A percentile compares a stretch with the other conserved stretches of the same genome.
These are phyloP conservation scores for Ferrisia virgata DNA, from an alignment of 2,888 invertebrate species.

Conservation along the genomic window DNA sequence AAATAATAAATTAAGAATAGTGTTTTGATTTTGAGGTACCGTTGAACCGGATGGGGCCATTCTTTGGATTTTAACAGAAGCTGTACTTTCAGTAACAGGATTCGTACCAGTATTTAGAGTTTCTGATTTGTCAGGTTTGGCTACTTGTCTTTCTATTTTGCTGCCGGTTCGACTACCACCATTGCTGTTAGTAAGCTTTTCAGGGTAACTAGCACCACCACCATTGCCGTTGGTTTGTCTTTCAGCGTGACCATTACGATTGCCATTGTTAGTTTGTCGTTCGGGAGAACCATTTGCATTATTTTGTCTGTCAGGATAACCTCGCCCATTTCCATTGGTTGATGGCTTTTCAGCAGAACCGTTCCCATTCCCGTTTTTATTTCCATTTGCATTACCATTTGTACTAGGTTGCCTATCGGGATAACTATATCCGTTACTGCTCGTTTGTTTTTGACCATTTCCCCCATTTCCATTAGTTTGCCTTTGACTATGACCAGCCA, in stretches of 20 bases:
- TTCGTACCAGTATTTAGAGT: background rate
- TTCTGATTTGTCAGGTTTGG: background rate
- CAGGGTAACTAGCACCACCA: background rate
- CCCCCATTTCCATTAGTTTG: background rate
- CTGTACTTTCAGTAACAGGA: background rate
- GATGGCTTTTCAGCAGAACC: background rate
- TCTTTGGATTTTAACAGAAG: background rate
- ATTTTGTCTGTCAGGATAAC: too few species aligned
- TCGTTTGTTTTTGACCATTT: background rate
- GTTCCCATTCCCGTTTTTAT: background rate
- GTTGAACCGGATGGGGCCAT: background rate
- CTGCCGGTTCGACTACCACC: background rate
- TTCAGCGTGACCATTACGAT: background rate
- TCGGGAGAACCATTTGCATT: background rate
- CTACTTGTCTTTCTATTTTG: background rate
- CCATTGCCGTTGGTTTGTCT: background rate
- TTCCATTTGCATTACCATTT: background rate
- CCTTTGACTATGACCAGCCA: background rate
- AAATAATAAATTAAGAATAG: background rate
- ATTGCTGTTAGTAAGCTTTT: background rate
- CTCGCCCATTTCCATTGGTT: background rate
- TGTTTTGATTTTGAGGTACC: background rate
- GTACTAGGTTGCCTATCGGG: background rate
- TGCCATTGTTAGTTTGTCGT: background rate
- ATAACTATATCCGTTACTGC: background rate